Evolutionary conservation across 2,113 vertebrate genomes (phyloP).

Genomic region (Sturnus vulgaris): DNA sequence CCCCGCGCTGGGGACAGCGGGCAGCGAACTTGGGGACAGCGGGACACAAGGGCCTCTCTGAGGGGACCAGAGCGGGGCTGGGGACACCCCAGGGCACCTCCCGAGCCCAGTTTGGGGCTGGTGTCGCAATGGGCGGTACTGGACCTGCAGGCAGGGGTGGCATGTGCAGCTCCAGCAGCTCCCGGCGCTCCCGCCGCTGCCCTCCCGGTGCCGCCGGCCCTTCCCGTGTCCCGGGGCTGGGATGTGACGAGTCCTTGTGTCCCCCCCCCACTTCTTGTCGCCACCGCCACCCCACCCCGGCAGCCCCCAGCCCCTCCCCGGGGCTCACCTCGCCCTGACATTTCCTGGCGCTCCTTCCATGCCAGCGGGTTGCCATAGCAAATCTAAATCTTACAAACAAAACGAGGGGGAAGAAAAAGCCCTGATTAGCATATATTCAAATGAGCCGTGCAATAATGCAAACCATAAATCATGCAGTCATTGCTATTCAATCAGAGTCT

Average conservation of each 20-base stretch:
- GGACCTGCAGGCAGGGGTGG: background rate
- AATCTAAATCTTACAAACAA: conserved; percentile 60
- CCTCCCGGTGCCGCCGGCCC: background rate
- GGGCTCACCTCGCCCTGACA: conserved; percentile 49
- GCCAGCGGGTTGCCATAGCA: conserved; percentile 60
- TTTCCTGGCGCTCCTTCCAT: conserved; percentile 34
- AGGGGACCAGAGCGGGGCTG: background rate
- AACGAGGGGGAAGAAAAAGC: background rate
- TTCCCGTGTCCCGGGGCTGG: background rate
- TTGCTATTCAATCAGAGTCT: conserved; percentile 41
- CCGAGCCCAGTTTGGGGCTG: background rate
- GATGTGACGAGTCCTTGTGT: background rate
- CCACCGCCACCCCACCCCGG: background rate
- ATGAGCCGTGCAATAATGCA: conserved; percentile 54
- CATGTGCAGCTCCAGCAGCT: background rate
- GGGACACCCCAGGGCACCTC: background rate
- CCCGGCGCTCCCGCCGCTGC: background rate
- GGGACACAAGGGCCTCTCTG: background rate
- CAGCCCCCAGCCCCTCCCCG: background rate
- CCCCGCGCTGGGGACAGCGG: accelerated
- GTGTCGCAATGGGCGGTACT: background rate
- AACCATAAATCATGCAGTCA: conserved; percentile 53
- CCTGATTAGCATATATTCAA: conserved; percentile 67
- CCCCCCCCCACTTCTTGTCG: background rate
- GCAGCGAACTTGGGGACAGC: background rate